Evolutionary conservation across 2,113 vertebrate species (phyloP).

Genomic region (Dicrurus megarhynchus): DNA sequence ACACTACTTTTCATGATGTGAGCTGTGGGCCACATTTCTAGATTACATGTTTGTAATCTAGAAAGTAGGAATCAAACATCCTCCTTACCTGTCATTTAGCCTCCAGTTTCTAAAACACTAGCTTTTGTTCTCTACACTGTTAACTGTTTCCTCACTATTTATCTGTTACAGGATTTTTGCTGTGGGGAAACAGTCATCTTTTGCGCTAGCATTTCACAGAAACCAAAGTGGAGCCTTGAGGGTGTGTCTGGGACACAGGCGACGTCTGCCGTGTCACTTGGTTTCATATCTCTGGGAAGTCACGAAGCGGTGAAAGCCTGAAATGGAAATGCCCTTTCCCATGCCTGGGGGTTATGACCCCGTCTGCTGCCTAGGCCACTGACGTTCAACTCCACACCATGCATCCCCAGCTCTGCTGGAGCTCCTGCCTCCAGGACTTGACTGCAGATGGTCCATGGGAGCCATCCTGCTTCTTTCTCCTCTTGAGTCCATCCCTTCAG

Average conservation of each 20-base stretch:
- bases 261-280: neutral
- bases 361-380: rapidly evolving
- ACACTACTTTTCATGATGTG: neutral
- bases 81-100: conserved; percentile 5
- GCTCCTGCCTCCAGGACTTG: neutral
- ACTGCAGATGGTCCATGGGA: neutral
- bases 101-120: neutral
- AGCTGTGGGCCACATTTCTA: neutral
- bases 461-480: neutral
- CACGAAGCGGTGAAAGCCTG: neutral
- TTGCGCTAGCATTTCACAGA: neutral
- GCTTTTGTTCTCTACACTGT: neutral
- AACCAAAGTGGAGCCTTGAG: neutral
- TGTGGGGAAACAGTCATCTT: neutral
- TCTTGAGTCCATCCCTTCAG: neutral
- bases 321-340: neutral
- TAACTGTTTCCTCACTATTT: neutral
- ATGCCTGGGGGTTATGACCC: neutral
- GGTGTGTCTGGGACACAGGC: neutral
- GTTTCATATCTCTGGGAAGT: neutral
- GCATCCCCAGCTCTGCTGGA: neutral
- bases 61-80: conserved; percentile 10
- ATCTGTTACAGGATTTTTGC: neutral
- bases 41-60: conserved; percentile 1
- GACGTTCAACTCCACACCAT: neutral